phyloP scores from a whole-genome alignment of 2,797 vertebrate species.

The Tauraco hartlaubi region DNA sequence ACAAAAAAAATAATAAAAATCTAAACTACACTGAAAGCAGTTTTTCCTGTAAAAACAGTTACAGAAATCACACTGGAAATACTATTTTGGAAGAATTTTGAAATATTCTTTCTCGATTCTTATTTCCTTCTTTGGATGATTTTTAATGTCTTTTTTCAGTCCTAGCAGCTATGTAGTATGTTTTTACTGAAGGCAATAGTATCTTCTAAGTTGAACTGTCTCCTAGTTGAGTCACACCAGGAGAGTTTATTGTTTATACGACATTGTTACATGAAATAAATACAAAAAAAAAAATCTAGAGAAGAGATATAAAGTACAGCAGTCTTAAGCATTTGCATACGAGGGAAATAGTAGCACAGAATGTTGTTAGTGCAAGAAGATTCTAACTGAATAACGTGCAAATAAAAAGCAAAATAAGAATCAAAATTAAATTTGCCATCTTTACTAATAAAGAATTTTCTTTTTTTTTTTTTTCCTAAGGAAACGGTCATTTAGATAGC shows the following conservation, averaged over 20 bases:
- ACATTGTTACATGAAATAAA: not conserved
- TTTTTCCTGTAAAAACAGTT: not conserved
- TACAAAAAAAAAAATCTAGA: not conserved
- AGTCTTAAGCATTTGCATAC: not conserved
- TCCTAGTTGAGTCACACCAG: not conserved
- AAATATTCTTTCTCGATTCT: not conserved
- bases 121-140: not conserved
- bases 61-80: not conserved
- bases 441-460: not conserved
- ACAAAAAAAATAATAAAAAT: not conserved
- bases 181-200: not conserved
- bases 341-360: not conserved
- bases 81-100: not conserved
- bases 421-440: not conserved
- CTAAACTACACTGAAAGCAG: not conserved
- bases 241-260: not conserved
- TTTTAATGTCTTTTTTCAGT: not conserved
- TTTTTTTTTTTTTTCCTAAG: not conserved
- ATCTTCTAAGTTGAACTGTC: not conserved
- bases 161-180: not conserved
- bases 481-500: not conserved
- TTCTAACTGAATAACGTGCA: not conserved
- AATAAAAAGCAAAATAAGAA: not conserved
- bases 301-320: not conserved
- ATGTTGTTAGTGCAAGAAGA: not conserved